Conservation (phyloP, 1,140 invertebrate species). For the Druon quercuslanigerum region DNA sequence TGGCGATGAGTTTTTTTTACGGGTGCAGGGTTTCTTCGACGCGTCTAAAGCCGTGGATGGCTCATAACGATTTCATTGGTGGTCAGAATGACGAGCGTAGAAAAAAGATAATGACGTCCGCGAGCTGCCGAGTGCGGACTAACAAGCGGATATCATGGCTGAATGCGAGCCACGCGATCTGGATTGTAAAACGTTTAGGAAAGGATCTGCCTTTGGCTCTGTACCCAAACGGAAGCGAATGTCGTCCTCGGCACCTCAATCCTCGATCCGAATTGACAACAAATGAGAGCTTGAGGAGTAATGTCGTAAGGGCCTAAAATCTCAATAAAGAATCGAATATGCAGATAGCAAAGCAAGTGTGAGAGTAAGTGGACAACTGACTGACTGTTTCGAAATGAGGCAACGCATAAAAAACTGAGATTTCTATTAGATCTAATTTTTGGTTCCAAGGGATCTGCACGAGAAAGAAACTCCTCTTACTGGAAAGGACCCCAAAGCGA, state of each 20-base stretch:
- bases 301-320: background rate
- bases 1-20: constrained; percentile 7
- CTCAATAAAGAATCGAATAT: background rate
- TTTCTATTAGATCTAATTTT: no score
- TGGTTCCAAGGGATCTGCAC: no score
- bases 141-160: constrained; percentile 49
- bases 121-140: constrained; percentile 31
- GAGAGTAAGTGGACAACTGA: no score
- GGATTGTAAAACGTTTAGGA: constrained; percentile 50
- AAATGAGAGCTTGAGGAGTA: background rate
- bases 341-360: no score
- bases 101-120: constrained; percentile 27
- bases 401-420: no score
- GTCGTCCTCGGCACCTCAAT: background rate
- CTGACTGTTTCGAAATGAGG: no score
- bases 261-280: background rate
- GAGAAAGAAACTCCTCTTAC: no score
- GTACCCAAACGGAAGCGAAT: constrained; percentile 4
- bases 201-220: constrained; percentile 10
- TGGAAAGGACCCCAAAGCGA: no score
- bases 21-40: constrained; percentile 11
- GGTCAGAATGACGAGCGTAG: constrained; percentile 12
- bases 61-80: constrained; percentile 30
- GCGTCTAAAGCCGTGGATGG: constrained; percentile 14
- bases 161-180: constrained; percentile 44